Evolutionary conservation across 2,888 invertebrate genomes (phyloP), one percentile per base, ranked within the genome.

Genomic region (Vanessa cardui): DNA sequence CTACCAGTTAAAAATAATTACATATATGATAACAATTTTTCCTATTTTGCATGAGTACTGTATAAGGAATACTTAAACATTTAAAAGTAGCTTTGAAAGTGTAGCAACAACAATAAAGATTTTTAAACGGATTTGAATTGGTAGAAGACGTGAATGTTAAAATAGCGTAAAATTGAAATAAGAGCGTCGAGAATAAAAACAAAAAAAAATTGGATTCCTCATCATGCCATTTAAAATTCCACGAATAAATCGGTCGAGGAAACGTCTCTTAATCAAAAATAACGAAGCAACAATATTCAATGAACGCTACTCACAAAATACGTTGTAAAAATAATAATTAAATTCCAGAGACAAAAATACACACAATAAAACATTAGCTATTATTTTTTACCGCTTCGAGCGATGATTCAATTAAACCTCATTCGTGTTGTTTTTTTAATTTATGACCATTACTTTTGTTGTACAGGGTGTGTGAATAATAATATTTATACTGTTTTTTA

Each of bases 311-410:
- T 80, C 88, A 85, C 89, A 87, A 89, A 89, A 86, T 83, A 85
- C 80, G 84, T 80, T 82, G 80, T 87, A 86, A 89, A 87, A 88
- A 82, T 88, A 89, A 88, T 88, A 89, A 89, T 90, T 86, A 89
- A 88, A 90, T 89, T 89, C 87, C 87, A 79, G 78, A 84, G 84
- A 88, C 83, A 87, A 62, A 62, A 68, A 50, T 62, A 70, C 59
- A 56, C 64, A 62, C 50, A 67, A 62, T 54, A 62, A 70, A 68
- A 70, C 58, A 68, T 65, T 87, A 87, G 75, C 73, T 77, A 83
- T 81, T 83, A 64, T 84, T 83, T 81, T 81, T 80, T 79, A 77
- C 74, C 70, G 74, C 72, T 70, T 58, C 18, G 44, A 45, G 63
- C 49, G 62, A 58, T 45, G 56, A 31, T 64, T 64, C 47, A 56